Base-by-base conservation (phyloP, 2,113 vertebrate genomes). In the Onychorhynchus coronatus region DNA sequence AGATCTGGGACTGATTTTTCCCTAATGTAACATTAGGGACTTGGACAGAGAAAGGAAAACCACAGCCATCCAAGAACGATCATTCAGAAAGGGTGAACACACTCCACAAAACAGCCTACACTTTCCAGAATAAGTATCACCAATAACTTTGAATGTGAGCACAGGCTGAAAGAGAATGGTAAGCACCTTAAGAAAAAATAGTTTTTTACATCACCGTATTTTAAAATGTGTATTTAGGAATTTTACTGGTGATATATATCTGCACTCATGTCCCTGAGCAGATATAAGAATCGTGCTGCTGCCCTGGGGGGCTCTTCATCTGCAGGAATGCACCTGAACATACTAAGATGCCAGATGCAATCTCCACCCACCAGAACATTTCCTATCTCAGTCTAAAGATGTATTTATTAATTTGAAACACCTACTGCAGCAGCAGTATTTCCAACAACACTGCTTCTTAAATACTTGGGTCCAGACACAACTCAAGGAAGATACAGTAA, bases 151-250 rank as follows among this genome's bases (percentile, higher is more conserved):
- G 52, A 66, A 63, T n/a, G 55, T 6, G 13, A 80, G 41, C 31
- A 73, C 27, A 71, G 61, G 42, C 46, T 93, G 41, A 47, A 73
- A 76, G 14, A 78, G 27, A 92, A 76, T 1, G 2, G 24, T 12
- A 92, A 85, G 7, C 3, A 85, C 8, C 9, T 90, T n/a, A 53
- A 52, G 6, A 30, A 90, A 71, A 85, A 68, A 58, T 0, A 83
- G 41, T n/a, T 56, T 3, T 25, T 82, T 14, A 55, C 3, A 50
- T 35, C 2, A 27, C 5, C 0, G 0, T 55, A 67, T 70, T 85
- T 75, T n/a, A 33, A 86, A 92, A 62, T 14, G 19, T 23, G 8
- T 65, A 0, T 15, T 44, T 65, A 33, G 7, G 23, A 39, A 42
- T 77, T 74, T 78, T 30, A 61, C 31, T 10, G 15, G 7, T 17